phyloP scores from a whole-genome alignment of 2,113 vertebrate species.

The Dinomys branickii region DNA sequence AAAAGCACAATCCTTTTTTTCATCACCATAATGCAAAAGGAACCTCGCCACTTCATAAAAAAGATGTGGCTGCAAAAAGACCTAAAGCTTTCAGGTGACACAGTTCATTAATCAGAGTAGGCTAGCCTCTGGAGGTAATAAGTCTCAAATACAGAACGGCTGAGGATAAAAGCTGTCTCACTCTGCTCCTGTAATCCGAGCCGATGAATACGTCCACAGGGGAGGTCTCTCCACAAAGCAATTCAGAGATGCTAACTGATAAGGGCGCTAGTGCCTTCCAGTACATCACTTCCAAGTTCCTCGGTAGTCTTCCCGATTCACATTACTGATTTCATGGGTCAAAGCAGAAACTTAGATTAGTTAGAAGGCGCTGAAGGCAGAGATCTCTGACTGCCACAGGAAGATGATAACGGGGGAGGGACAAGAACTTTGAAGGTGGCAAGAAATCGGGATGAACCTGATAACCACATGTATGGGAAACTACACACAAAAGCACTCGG shows the following conservation, averaged over 20 bases:
- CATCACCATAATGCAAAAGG: background rate
- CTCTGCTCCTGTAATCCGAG: background rate
- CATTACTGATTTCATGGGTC: background rate
- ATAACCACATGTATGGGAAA: fast-evolving
- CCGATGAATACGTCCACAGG: background rate
- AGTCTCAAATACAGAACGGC: background rate
- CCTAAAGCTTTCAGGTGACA: background rate
- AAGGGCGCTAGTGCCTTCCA: background rate
- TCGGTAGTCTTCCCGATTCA: background rate
- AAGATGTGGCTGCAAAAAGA: background rate
- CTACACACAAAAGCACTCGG: background rate
- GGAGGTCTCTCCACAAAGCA: background rate
- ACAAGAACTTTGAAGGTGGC: background rate
- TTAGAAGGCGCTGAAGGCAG: background rate
- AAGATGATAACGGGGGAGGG: background rate
- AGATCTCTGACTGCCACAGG: background rate
- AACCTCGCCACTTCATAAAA: background rate
- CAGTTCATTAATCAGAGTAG: background rate
- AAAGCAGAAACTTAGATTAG: background rate
- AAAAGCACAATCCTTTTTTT: background rate
- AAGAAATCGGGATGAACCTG: background rate
- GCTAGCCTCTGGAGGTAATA: background rate
- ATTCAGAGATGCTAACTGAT: background rate
- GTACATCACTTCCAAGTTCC: background rate
- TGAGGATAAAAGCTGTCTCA: background rate